phyloP scores from a whole-genome alignment of 1,140 invertebrate genomes.

The Drosophila carrolli region DNA sequence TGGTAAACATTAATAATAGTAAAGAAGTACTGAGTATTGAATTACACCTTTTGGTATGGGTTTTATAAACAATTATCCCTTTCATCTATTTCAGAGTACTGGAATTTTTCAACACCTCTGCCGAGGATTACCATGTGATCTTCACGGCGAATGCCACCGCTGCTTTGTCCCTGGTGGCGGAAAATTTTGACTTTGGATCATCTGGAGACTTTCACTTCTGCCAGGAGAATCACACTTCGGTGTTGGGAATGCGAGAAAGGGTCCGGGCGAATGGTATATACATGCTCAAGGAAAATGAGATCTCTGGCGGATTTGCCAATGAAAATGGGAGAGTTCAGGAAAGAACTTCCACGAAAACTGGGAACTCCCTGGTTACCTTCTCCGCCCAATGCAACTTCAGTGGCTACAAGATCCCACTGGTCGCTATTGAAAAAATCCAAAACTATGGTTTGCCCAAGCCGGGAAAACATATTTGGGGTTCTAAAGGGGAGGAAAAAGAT shows the following conservation, averaged over 20 bases:
- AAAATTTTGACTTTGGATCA: slow-evolving; percentile 89
- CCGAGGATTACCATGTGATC: slow-evolving; percentile 93
- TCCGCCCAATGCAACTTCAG: slow-evolving; percentile 98
- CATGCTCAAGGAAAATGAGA: slow-evolving; percentile 86
- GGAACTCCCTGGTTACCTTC: slow-evolving; percentile 92
- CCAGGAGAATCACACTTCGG: slow-evolving; percentile 97
- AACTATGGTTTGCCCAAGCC: slow-evolving; percentile 86
- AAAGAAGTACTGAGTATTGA: too few relatives aligned
- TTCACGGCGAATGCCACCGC: slow-evolving; percentile 96
- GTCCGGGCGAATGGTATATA: slow-evolving; percentile 85
- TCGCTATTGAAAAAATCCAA: slow-evolving; percentile 89
- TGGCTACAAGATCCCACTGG: slow-evolving; percentile 94
- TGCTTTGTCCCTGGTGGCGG: slow-evolving; percentile 92
- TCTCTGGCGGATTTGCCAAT: slow-evolving; percentile 43
- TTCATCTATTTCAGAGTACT: slow-evolving; percentile 88
- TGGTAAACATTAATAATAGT: too few relatives aligned
- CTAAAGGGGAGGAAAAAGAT: not conserved
- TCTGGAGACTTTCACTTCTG: slow-evolving; percentile 91
- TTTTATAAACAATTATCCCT: too few relatives aligned
- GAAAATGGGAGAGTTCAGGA: not conserved
- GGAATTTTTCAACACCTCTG: slow-evolving; percentile 92
- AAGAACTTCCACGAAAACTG: not conserved
- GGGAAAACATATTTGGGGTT: slow-evolving; percentile 44
- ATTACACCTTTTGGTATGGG: too few relatives aligned
- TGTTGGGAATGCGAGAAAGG: slow-evolving; percentile 94